These are phyloP conservation scores for Isotomurus palustris DNA, from an alignment of 2,888 invertebrate species.

Conservation along the genomic window DNA sequence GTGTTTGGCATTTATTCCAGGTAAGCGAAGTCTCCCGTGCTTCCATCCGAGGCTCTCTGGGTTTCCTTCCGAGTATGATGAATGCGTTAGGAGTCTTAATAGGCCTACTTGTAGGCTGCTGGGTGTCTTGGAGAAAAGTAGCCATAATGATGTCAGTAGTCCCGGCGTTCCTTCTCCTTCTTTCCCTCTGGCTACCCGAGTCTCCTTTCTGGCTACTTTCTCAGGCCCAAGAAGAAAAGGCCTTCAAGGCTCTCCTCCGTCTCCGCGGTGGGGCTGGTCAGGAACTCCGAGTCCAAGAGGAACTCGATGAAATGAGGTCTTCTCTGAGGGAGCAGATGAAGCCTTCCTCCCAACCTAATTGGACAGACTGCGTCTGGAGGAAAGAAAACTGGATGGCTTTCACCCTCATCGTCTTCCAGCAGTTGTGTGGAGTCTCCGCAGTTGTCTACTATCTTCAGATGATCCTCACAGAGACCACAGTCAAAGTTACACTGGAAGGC, in stretches of 20 bases:
- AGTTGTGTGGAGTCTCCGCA: constrained; percentile 57
- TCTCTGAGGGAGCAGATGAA: constrained; percentile 12
- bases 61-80: constrained; percentile 61
- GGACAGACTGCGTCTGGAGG: background rate
- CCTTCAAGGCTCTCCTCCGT: constrained; percentile 55
- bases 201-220: constrained; percentile 60
- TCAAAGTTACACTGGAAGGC: too few species aligned
- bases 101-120: constrained; percentile 58
- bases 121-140: constrained; percentile 58
- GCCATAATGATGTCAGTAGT: constrained; percentile 56
- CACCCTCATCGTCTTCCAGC: constrained; percentile 53
- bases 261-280: constrained; percentile 51
- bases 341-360: background rate
- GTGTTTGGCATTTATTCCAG: constrained; percentile 17
- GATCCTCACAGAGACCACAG: constrained; percentile 56
- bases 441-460: constrained; percentile 61
- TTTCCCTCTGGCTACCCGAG: constrained; percentile 59
- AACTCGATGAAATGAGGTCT: constrained; percentile 27
- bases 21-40: constrained; percentile 61
- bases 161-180: constrained; percentile 54
- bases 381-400: constrained; percentile 19
- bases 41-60: constrained; percentile 61
- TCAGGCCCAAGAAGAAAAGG: constrained; percentile 53
- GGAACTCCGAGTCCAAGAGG: constrained; percentile 20
- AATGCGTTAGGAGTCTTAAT: constrained; percentile 63